Base-by-base conservation (phyloP, 2,797 vertebrate species). In the Gila robusta region DNA sequence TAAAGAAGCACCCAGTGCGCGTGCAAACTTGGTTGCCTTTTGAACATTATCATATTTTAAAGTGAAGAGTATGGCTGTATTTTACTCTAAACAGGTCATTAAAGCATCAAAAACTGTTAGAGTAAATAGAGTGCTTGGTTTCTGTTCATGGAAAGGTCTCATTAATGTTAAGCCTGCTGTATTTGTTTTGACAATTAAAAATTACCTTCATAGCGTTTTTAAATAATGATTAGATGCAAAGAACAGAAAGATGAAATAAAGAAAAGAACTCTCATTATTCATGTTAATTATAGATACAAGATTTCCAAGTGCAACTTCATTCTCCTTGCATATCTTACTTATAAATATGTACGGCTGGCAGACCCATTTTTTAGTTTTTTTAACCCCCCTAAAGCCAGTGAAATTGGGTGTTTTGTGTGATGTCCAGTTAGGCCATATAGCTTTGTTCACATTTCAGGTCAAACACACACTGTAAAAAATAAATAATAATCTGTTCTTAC, bases 381-480 rank as follows among this genome's bases (percentile, higher is more conserved):
- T 32, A 12, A 62, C 11, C 59, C 1, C 21, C 11, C 6, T 54
- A 9, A 9, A 54, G 52, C 23, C 23, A 21, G 96, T 96, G 95
- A 95, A 95, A 92, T 93, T 93, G 86, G 35, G 17, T 94, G 23
- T 23, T 62, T 62, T 26, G 10, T n/a, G 56, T 62, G 56, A 62
- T 62, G 95, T 6, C 5, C 94, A 47, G 44, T 47, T 4, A 47
- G 94, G 93, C 93, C 93, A 90, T 95, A 95, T 93, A 94, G 93
- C 93, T 95, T 95, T 95, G 94, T 95, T 95, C 94, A 93, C 92
- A 95, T 96, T 96, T 95, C 95, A 96, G 95, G 96, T 32, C 93
- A 95, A 95, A 95, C 94, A 93, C 93, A 89, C 6, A 23, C 19
- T 5, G 44, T 5, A 5, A 47, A 47, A 47, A 47, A 14, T 11